Evolutionary conservation across 64 coral and sea anemone genomes (phyloP).

Genomic region (Astreopora myriophthalma): DNA sequence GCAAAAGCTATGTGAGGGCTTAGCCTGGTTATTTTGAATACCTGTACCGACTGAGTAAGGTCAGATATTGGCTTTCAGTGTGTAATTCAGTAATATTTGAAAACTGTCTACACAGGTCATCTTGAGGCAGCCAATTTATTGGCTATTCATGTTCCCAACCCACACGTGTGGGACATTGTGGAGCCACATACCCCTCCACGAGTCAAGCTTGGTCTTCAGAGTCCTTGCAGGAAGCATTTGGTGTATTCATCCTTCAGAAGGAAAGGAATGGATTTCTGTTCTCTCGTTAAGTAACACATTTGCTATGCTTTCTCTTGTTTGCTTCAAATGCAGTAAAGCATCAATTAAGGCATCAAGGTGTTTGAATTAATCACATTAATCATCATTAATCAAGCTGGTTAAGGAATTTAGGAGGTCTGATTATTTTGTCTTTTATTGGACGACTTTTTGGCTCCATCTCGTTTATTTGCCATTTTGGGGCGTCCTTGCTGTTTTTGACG

Average conservation of each 20-base stretch:
- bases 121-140: constrained; percentile 66
- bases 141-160: constrained; percentile 72
- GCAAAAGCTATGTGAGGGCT: too few species aligned
- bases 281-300: constrained; percentile 2
- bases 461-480: too few species aligned
- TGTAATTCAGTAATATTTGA: too few species aligned
- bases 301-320: neutral
- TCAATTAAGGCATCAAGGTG: neutral
- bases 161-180: constrained; percentile 83
- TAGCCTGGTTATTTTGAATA: neutral
- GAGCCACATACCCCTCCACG: constrained; percentile 88
- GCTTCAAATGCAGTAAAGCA: neutral
- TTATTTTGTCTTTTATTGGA: too few species aligned
- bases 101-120: constrained; percentile 32
- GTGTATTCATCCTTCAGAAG: constrained; percentile 72
- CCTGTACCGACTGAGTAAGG: neutral
- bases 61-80: too few species aligned
- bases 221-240: constrained; percentile 77
- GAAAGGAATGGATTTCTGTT: constrained; percentile 34
- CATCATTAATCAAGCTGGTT: too few species aligned
- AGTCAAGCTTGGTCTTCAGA: constrained; percentile 88
- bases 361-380: too few species aligned
- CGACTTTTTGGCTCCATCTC: too few species aligned
- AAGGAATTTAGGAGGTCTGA: too few species aligned
- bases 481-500: too few species aligned